A percentile compares a stretch with the other conserved stretches of the same genome.
Conservation (phyloP, 2,113 vertebrate genomes). For the Chitala chitala region DNA sequence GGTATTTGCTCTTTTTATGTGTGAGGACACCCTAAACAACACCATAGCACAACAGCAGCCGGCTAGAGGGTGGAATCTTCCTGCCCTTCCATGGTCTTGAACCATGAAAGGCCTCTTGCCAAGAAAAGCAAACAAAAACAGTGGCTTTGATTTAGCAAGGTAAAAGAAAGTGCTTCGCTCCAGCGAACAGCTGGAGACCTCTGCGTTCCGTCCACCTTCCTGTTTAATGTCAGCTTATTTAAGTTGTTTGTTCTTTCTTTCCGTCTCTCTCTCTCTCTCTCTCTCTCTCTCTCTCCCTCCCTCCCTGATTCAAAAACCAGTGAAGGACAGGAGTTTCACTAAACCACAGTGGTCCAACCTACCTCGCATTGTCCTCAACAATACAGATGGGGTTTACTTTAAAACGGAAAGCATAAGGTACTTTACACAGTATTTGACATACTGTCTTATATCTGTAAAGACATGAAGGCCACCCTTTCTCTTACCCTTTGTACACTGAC, state of each 20-base stretch:
- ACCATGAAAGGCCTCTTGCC: slow-evolving; percentile 15
- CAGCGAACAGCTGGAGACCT: slow-evolving; percentile 4
- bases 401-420: too few relatives aligned
- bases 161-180: slow-evolving; percentile 4
- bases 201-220: slow-evolving; percentile 10
- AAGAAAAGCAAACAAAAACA: slow-evolving; percentile 24
- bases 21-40: slow-evolving; percentile 25
- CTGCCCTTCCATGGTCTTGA: slow-evolving; percentile 26
- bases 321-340: not conserved
- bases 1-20: slow-evolving; percentile 28
- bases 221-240: slow-evolving; percentile 28
- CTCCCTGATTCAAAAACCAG: not conserved
- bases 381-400: too few relatives aligned
- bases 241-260: not conserved
- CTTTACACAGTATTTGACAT: too few relatives aligned
- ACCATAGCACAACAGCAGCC: slow-evolving; percentile 22
- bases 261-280: not conserved
- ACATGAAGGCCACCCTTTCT: not conserved
- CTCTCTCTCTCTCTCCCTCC: too few relatives aligned
- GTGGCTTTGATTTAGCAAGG: slow-evolving; percentile 5
- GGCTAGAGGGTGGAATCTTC: slow-evolving; percentile 22
- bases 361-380: too few relatives aligned
- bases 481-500: not conserved
- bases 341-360: not conserved
- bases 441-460: not conserved